Conservation (phyloP, 1,140 invertebrate species). For the Lepidurus apus region DNA sequence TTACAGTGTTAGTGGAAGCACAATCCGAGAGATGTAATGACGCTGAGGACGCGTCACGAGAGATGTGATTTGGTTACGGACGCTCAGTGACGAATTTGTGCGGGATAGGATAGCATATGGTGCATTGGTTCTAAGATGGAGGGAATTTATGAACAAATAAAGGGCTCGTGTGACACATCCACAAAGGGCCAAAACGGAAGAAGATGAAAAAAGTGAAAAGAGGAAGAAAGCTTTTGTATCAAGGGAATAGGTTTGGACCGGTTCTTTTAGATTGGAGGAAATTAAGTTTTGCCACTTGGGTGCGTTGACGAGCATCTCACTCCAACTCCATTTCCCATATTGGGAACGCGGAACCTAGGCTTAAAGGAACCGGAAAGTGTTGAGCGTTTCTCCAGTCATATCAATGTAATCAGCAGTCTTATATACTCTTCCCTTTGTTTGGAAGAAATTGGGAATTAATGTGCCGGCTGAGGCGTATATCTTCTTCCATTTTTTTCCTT, state of each 20-base stretch:
- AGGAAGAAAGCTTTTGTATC: neutral
- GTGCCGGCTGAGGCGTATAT: neutral
- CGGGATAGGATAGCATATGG: neutral
- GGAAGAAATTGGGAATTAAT: neutral
- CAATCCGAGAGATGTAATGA: no score
- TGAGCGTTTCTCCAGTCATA: neutral
- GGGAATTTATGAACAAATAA: neutral
- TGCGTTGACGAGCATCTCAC: conserved; percentile 15
- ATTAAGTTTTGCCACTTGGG: conserved; percentile 21
- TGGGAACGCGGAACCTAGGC: neutral
- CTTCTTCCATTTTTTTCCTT: neutral
- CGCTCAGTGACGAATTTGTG: neutral
- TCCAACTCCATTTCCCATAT: neutral
- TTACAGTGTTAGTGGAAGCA: no score
- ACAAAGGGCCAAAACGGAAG: neutral
- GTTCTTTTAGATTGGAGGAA: conserved; percentile 19
- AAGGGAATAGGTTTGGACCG: neutral
- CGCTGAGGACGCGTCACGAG: no score
- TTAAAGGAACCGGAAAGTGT: conserved; percentile 19
- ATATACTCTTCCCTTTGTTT: neutral
- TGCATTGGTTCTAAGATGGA: neutral
- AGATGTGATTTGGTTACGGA: neutral
- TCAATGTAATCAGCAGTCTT: conserved; percentile 15
- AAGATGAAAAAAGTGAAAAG: neutral
- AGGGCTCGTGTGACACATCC: neutral